Base-by-base conservation (phyloP, 2,113 vertebrate genomes). In the Chionis minor region DNA sequence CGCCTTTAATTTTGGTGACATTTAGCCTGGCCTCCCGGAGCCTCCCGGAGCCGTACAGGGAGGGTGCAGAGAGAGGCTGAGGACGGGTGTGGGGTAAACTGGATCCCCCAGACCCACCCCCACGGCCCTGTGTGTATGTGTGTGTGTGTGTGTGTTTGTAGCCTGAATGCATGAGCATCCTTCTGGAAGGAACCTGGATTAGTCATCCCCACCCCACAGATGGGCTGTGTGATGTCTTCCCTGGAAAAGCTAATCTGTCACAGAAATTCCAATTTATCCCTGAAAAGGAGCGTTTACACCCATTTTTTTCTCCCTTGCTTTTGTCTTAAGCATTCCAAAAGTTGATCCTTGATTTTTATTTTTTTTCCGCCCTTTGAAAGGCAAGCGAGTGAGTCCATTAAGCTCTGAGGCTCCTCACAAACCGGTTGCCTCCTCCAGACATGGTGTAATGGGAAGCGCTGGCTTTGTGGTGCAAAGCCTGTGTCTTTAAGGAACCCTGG, bases 101-200 rank as follows among this genome's bases (percentile, higher is more conserved):
- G 82, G 56, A 92, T 78, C 75, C 75, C 73, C 62, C 49, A 78
- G 71, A 67, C 18, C 52, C 45, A 77, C 16, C 42, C 32, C 47
- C 80, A 65, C 4, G 1, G 63, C 30, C 69, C 38, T 77, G 13
- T 3, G 12, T 62, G 30, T 75, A 45, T 73, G 74, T 81, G 58
- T 78, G 56, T 75, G 69, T 86, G 56, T 2, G 12, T 54, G 32
- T 44, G 32, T 73, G 33, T 89, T 52, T 90, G 47, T 44, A 96
- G 90, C 78, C 80, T 59, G 89, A 93, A 83, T 38, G 44, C 73
- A 79, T 71, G 83, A 94, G 86, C 94, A 80, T 94, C 90, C 75
- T 97, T 94, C 94, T 97, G 94, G 94, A 97, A 97, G 87, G 81
- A 96, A 94, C 91, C 92, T 92, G 85, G 70, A 95, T 97, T 97